Base-by-base conservation (phyloP, 2,888 invertebrate species). In the Drosophila mimetica region DNA sequence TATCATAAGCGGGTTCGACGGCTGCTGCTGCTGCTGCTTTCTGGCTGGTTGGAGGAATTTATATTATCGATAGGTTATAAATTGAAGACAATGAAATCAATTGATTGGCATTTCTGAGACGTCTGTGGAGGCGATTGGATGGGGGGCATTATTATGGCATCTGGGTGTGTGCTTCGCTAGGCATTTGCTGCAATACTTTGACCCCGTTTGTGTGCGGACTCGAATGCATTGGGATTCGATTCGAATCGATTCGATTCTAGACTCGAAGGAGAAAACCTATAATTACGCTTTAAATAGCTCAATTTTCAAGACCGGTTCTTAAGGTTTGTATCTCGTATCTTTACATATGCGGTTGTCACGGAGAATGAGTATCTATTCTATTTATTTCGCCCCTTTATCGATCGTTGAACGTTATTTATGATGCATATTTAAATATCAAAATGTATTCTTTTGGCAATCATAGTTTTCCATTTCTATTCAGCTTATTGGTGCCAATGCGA, bases 31-130 rank as follows among this genome's bases (percentile, higher is more conserved):
- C 55, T 59, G 34, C 42, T 59, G 58, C 41, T 28, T 60, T 53
- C 57, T 42, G 57, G 51, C 20, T 60, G 64, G 50, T 48, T 55
- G 53, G 48, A 61, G 81, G 81, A 80, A 82, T 85, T 87, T 82
- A 81, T 86, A 81, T 81, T 86, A 86, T 88, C 83, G 72, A 76
- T 76, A 77, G 78, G 77, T 86, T 84, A 88, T 84, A 84, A 84
- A 84, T 84, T 84, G 84, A 86, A 88, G 88, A 85, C 85, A 85
- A 85, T 85, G 85, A 85, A 85, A 77, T 86, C 85, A 85, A 85
- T 85, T 85, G 85, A 88, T 88, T 80, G 86, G 77, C 83, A 77
- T 79, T 79, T 88, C 71, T 74, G 46, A 64, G 72, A 55, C 54
- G 52, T 28, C 58, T 47, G 50, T 44, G 34, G 47, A 39, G 50